Evolutionary conservation across 1,140 invertebrate genomes (phyloP).

Genomic region (Protaetia brevitarsis): DNA sequence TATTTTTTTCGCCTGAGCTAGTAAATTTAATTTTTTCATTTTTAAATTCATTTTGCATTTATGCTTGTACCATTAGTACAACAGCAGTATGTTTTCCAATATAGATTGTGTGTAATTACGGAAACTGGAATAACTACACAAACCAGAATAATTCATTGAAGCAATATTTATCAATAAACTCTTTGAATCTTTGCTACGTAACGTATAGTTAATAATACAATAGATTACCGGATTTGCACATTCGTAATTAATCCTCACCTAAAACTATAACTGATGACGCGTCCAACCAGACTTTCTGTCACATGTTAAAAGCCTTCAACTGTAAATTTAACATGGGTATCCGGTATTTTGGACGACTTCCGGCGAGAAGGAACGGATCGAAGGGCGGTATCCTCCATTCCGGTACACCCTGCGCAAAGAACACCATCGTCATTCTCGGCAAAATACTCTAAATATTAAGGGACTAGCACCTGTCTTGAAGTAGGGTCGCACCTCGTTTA

Average conservation of each 20-base stretch:
- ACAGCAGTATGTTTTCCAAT: too few relatives aligned
- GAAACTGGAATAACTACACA: too few relatives aligned
- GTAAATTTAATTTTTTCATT: too few relatives aligned
- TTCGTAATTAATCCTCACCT: constrained; percentile 52
- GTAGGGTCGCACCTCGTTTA: constrained; percentile 68
- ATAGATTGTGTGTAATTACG: too few relatives aligned
- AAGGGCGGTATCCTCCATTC: constrained; percentile 69
- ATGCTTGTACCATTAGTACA: too few relatives aligned
- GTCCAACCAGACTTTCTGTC: constrained; percentile 76
- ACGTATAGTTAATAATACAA: too few relatives aligned
- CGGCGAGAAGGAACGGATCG: constrained; percentile 70
- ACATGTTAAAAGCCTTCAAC: constrained; percentile 67
- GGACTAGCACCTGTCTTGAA: constrained; percentile 63
- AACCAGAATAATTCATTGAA: too few relatives aligned
- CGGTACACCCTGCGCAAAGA: constrained; percentile 62
- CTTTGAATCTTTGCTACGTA: too few relatives aligned
- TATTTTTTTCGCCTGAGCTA: too few relatives aligned
- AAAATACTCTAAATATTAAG: neutral
- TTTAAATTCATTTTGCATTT: too few relatives aligned
- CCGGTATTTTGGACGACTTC: constrained; percentile 64
- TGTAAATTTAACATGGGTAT: constrained; percentile 63
- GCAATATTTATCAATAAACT: too few relatives aligned
- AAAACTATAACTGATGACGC: constrained; percentile 71
- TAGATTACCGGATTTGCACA: too few relatives aligned
- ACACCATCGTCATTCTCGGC: constrained; percentile 1